Base-by-base conservation (phyloP, 1,140 invertebrate genomes). In the Sminthurides bifidus region DNA sequence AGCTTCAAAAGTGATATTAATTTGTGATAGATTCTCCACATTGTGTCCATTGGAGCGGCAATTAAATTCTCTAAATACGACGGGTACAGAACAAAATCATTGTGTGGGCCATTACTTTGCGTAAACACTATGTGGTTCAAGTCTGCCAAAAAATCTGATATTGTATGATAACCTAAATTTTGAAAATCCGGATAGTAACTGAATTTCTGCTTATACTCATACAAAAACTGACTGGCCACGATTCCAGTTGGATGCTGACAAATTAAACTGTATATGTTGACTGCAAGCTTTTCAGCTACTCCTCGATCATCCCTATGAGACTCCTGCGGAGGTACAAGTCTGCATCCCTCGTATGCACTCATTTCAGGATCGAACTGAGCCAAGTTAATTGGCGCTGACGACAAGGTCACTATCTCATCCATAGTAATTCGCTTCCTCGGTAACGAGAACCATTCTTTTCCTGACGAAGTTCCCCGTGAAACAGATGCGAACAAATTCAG, bases 11-110 rank as follows among this genome's bases (percentile, higher is more conserved):
- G 6, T 4, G 30, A 14, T 15, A 48, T 10, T 5, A 48, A 19
- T 30, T 48, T 48, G 19, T 48, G 44, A 48, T 48, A 30, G 30
- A 48, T 48, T 30, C 19, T 26, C 44, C 44, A 48, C 6, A 24
- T 14, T 8, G 27, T 26, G 10, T 48, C 44, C 21, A 26, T 48
- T 21, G 44, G 44, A 8, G 21, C 30, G 44, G 10, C 10, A 21
- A 48, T 48, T 6, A 48, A 30, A 30, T 48, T 48, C 24, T 48
- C 44, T 19, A 26, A 26, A 26, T 48, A 48, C 14, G 44, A 27
- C 6, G 44, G 44, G 21, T 48, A 48, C 44, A 48, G 26, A 5
- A 48, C 19, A 10, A 26, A 48, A 30, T 48, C 21, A 30, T 48
- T 48, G 24, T 48, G 26, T 5, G 44, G 44, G 6, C 44, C 44